Percentiles rank a stretch among this genome's conserved stretches.
Conservation (phyloP, 1,140 invertebrate genomes). For the Caenorhabditis elegans region DNA sequence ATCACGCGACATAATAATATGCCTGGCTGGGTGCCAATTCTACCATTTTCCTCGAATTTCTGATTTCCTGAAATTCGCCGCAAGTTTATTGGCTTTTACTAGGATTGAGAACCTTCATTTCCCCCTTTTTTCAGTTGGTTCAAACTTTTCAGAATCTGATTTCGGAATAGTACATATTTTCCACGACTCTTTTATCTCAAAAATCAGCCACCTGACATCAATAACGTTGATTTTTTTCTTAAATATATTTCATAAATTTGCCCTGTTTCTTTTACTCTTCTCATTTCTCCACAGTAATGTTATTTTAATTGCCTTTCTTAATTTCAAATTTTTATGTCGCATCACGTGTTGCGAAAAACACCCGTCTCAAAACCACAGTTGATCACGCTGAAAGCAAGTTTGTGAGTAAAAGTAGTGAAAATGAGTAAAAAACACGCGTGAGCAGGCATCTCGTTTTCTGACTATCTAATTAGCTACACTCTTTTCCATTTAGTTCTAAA, state of each 20-base stretch:
- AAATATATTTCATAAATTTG: neutral
- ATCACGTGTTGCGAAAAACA: neutral
- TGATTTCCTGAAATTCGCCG: neutral
- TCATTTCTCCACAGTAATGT: too few species aligned
- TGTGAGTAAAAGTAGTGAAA: neutral
- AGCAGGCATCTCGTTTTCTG: neutral
- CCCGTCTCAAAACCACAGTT: neutral
- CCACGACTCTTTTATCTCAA: neutral
- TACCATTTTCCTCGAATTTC: slow-evolving; percentile 21
- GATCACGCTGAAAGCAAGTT: slow-evolving; percentile 3
- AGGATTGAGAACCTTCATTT: too few species aligned
- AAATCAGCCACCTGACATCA: neutral
- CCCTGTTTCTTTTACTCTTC: neutral
- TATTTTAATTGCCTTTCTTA: neutral
- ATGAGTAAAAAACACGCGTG: neutral
- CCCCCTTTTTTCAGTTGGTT: too few species aligned
- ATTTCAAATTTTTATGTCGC: neutral
- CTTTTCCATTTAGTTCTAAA: too few species aligned
- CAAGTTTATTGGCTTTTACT: neutral
- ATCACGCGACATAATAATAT: slow-evolving; percentile 27
- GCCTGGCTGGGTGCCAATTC: slow-evolving; percentile 17
- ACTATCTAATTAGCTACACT: neutral
- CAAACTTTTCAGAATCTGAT: neutral
- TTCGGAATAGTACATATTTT: neutral
- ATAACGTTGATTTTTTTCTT: neutral